These are phyloP conservation scores for Phylloscopus whistleri DNA, from an alignment of 2,113 vertebrate genomes.

Conservation along the genomic window DNA sequence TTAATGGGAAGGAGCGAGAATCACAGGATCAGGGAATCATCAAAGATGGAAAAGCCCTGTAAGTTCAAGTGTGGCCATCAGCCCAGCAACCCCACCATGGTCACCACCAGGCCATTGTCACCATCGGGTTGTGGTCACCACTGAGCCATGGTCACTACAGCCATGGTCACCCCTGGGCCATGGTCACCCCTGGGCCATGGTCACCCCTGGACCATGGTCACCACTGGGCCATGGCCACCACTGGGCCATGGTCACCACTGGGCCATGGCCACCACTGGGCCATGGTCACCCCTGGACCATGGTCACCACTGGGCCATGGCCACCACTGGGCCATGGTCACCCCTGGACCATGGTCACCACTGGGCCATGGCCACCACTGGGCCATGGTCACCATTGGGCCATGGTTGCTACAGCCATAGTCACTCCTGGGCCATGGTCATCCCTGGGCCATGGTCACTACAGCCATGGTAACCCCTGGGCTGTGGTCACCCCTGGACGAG, in stretches of 20 bases:
- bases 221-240: too few species aligned
- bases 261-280: too few species aligned
- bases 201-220: not conserved
- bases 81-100: not conserved
- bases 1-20: not conserved
- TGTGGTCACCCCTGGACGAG: not conserved
- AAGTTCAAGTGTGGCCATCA: not conserved
- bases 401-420: not conserved
- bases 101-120: not conserved
- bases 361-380: not conserved
- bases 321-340: not conserved
- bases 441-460: too few species aligned
- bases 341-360: not conserved
- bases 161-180: not conserved
- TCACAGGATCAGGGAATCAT: not conserved
- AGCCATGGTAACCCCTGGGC: too few species aligned
- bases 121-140: rapidly evolving
- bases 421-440: not conserved
- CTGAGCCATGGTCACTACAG: not conserved
- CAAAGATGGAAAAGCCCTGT: not conserved
- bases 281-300: not conserved
- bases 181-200: not conserved
- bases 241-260: not conserved
- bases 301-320: too few species aligned
- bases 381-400: not conserved